These are phyloP conservation scores for Mormyrops attenuatus DNA, from an alignment of 2,797 vertebrate genomes.

Conservation along the genomic window DNA sequence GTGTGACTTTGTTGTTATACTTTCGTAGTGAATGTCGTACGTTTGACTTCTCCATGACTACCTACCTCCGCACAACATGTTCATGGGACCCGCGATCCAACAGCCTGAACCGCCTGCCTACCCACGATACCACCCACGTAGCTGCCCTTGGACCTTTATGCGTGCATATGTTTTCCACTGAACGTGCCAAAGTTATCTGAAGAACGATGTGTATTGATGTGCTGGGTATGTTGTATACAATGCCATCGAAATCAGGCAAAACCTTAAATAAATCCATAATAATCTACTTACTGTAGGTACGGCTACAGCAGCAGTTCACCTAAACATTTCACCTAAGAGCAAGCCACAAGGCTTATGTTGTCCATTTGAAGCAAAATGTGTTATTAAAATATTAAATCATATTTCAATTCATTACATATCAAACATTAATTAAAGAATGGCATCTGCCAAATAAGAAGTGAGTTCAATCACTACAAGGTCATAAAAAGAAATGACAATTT, in stretches of 20 bases:
- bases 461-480: background rate
- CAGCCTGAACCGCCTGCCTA: slow-evolving; percentile 44
- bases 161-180: slow-evolving; percentile 27
- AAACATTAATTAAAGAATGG: background rate
- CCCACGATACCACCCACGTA: slow-evolving; percentile 54
- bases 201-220: background rate
- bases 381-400: background rate
- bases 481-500: background rate
- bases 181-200: slow-evolving; percentile 20
- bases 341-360: background rate
- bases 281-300: background rate
- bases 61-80: slow-evolving; percentile 32
- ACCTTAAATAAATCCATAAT: background rate
- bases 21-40: background rate
- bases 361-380: background rate
- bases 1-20: background rate
- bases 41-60: slow-evolving; percentile 53
- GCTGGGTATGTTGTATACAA: background rate
- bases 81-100: slow-evolving; percentile 38
- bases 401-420: background rate
- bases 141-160: slow-evolving; percentile 29
- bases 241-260: background rate
- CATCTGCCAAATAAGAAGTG: background rate
- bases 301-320: background rate
- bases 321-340: background rate